Evolutionary conservation across 2,797 vertebrate genomes (phyloP).

Genomic region (Typhlichthys subterraneus): DNA sequence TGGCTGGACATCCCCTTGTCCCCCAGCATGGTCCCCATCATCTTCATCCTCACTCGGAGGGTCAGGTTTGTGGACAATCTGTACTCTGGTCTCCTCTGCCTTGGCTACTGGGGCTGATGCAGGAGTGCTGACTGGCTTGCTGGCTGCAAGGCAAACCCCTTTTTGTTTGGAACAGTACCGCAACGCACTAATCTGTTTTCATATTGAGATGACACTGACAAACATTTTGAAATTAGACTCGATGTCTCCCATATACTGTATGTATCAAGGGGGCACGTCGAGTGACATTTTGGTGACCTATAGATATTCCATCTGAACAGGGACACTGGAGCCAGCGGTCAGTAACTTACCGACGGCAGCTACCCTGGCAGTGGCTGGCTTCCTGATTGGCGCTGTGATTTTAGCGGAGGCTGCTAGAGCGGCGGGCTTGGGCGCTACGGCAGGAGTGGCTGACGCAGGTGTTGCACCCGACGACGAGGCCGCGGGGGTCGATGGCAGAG

Average conservation of each 20-base stretch:
- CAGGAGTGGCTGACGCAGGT: slow-evolving; percentile 9
- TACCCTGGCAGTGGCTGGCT: slow-evolving; percentile 62
- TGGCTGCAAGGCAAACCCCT: slow-evolving; percentile 49
- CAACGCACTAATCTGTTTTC: too few relatives aligned
- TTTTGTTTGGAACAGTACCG: too few relatives aligned
- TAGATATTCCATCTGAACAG: background rate
- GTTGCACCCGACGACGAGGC: slow-evolving; percentile 21
- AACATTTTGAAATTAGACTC: background rate
- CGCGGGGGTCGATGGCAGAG: slow-evolving; percentile 31
- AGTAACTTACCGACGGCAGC: slow-evolving; percentile 67
- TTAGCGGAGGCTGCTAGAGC: slow-evolving; percentile 32
- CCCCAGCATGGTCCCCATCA: slow-evolving; percentile 51
- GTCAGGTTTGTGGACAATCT: slow-evolving; percentile 48
- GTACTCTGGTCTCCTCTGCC: slow-evolving; percentile 55
- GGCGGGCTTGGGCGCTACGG: slow-evolving; percentile 42
- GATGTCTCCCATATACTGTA: background rate
- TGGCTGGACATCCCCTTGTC: slow-evolving; percentile 71
- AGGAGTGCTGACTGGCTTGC: slow-evolving; percentile 51
- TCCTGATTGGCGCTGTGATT: slow-evolving; percentile 55
- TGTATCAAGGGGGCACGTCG: too few relatives aligned
- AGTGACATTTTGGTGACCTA: background rate
- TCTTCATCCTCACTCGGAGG: slow-evolving; percentile 58
- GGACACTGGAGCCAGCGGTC: background rate
- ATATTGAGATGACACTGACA: background rate
- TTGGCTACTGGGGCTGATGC: slow-evolving; percentile 46